These are phyloP conservation scores for Speoplatyrhinus poulsoni DNA, from an alignment of 2,113 vertebrate species.

Conservation along the genomic window DNA sequence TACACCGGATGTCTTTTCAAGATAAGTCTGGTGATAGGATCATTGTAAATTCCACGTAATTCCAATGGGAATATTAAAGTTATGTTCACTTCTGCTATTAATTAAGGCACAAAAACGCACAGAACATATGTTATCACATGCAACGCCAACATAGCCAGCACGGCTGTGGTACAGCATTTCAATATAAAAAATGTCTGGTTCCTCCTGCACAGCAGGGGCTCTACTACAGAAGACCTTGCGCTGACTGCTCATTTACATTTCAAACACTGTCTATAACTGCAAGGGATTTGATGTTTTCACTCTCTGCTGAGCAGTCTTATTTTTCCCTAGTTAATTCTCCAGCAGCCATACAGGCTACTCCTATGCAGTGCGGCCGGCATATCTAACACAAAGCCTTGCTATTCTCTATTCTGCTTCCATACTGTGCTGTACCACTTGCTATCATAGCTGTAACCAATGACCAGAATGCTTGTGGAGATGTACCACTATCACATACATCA, in stretches of 20 bases:
- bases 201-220: conserved; percentile 61
- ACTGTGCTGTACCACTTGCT: conserved; percentile 60
- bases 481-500: neutral
- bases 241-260: conserved; percentile 76
- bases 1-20: too few species aligned
- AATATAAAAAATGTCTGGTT: conserved; percentile 55
- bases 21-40: too few species aligned
- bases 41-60: neutral
- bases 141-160: conserved; percentile 40
- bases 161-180: conserved; percentile 45
- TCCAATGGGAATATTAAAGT: conserved; percentile 23
- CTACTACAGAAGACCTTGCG: conserved; percentile 67
- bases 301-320: conserved; percentile 64
- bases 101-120: neutral
- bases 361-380: conserved; percentile 55
- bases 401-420: conserved; percentile 62
- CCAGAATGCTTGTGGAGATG: conserved; percentile 9
- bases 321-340: conserved; percentile 68
- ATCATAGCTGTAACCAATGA: conserved; percentile 51
- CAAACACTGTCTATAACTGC: conserved; percentile 75
- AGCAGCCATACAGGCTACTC: conserved; percentile 62
- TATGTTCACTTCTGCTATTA: conserved; percentile 3
- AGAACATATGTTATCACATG: conserved; percentile 24
- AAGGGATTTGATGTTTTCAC: conserved; percentile 75
- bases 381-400: conserved; percentile 63